phyloP scores from a whole-genome alignment of 2,113 vertebrate species.

The Lampris incognitus region DNA sequence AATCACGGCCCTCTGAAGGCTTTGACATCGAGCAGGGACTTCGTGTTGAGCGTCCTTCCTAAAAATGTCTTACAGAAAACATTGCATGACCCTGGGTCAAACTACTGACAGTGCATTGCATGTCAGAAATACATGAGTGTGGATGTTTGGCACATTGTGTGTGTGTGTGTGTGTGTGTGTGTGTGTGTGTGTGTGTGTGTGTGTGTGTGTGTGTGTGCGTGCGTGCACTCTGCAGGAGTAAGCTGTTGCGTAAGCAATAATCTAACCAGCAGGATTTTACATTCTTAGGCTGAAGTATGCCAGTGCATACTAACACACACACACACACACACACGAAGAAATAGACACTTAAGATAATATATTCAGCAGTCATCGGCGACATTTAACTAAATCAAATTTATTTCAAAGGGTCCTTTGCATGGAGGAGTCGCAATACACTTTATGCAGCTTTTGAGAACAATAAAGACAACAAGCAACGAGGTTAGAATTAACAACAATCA shows the following conservation, averaged over 20 bases:
- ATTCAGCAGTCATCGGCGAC: neutral
- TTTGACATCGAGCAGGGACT: neutral
- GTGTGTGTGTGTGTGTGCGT: slow-evolving; percentile 5
- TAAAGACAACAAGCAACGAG: slow-evolving; percentile 10
- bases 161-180: slow-evolving; percentile 13
- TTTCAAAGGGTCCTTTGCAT: neutral
- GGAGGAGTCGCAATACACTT: slow-evolving; percentile 32
- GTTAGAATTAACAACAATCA: neutral
- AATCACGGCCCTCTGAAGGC: neutral
- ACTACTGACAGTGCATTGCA: slow-evolving; percentile 24
- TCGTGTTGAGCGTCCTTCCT: neutral
- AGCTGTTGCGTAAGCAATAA: slow-evolving; percentile 26
- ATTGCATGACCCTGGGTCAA: slow-evolving; percentile 25
- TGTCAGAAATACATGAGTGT: neutral
- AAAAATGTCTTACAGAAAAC: neutral
- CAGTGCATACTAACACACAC: too few relatives aligned
- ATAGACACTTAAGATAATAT: slow-evolving; percentile 11
- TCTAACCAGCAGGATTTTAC: slow-evolving; percentile 29
- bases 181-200: slow-evolving; percentile 7
- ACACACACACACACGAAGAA: neutral
- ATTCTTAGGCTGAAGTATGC: slow-evolving; percentile 8
- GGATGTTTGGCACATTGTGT: slow-evolving; percentile 1
- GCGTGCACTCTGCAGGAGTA: slow-evolving; percentile 11
- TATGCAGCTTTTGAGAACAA: neutral
- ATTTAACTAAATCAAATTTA: neutral